Evolutionary conservation across 2,797 vertebrate genomes (phyloP), one percentile per base, ranked within the genome.

Genomic region (Allobates femoralis): DNA sequence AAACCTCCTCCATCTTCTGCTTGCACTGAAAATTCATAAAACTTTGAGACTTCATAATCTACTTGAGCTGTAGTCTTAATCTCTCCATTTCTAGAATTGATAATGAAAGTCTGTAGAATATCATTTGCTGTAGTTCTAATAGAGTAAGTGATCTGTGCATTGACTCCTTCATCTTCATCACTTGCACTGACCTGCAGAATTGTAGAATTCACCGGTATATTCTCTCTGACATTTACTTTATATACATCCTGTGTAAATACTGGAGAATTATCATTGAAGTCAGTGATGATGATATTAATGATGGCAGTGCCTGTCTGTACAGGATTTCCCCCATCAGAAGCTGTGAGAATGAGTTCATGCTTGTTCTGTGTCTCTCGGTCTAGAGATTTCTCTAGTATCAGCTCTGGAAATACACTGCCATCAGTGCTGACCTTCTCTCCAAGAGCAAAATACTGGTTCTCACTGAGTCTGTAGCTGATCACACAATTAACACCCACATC

Each of bases 361-460:
- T 92, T 93, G 67, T 95, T 94, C 93, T 95, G 95, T 73, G 93
- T 91, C 91, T 99, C 98, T 79, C 97, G 94, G 90, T 99, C 97
- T 90, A 99, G 90, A 85, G 95, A 87, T 90, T 92, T 97, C 86
- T 97, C 93, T 89, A 99, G 94, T 78, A 98, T 94, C 0, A 99
- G 93, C 90, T 99, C 97, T 0, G 98, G 97, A 91, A 98, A 96
- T 79, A 97, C 96, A 89, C 93, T 97, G 73, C 83, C 83, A 83
- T 98, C 97, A 89, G 96, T 95, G 95, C 97, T 89, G 90, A 95
- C 93, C 92, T 97, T 96, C 90, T 98, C 95, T 0, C 96, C 94
- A 90, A 99, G 91, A 79, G 90, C 92, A 89, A 99, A 99, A 85
- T 96, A 95, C 87, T 96, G 93, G 84, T 96, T 97, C 1, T 94